phyloP scores from a whole-genome alignment of 2,888 invertebrate species.

The Carterocephalus palaemon region DNA sequence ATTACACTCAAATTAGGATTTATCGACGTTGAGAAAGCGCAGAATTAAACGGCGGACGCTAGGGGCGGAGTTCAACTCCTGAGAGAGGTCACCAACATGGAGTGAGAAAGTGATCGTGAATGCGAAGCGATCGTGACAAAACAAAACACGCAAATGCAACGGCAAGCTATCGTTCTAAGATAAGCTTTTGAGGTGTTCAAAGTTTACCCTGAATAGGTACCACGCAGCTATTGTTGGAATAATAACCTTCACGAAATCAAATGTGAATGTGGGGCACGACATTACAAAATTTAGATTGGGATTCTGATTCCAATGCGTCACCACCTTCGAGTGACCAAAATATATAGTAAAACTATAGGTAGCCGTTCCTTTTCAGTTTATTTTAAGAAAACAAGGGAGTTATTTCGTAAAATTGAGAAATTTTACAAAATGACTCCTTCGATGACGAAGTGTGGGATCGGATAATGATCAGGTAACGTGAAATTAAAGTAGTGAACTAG shows the following conservation, averaged over 20 bases:
- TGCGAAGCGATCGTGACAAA: not conserved
- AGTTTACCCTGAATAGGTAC: not conserved
- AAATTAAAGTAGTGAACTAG: no score
- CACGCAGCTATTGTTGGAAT: not conserved
- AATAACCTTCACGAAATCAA: slow-evolving; percentile 4
- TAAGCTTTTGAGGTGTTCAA: slow-evolving; percentile 3
- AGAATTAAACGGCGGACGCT: slow-evolving; percentile 24
- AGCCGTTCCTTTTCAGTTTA: no score
- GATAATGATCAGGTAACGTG: no score
- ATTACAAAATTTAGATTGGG: slow-evolving; percentile 4
- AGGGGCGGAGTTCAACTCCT: slow-evolving; percentile 34
- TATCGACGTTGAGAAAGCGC: slow-evolving; percentile 27
- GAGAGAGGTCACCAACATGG: slow-evolving; percentile 30
- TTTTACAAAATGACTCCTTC: no score
- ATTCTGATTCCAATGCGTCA: slow-evolving; percentile 13
- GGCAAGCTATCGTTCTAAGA: slow-evolving; percentile 4
- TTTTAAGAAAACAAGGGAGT: no score
- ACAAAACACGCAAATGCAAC: slow-evolving; percentile 1
- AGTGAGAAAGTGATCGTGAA: slow-evolving; percentile 19
- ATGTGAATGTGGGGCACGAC: slow-evolving; percentile 6
- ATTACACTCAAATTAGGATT: no score
- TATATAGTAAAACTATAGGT: no score
- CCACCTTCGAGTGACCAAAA: not conserved
- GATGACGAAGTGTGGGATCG: no score
- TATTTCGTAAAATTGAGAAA: no score